Conservation (phyloP, 1,140 invertebrate genomes). For the Atta texana region DNA sequence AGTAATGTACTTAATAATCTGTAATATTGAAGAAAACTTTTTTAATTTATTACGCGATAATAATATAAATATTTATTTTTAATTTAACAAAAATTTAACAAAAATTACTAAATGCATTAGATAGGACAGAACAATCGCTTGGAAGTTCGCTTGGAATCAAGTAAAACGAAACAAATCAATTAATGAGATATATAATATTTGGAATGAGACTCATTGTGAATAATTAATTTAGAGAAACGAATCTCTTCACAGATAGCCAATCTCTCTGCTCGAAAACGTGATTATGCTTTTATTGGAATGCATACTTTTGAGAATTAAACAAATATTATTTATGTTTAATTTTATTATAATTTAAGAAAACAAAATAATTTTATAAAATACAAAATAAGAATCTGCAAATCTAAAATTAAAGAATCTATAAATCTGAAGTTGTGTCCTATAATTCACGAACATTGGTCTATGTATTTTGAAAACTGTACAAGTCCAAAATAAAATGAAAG, state of each 20-base stretch:
- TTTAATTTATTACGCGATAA: neutral
- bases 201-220: neutral
- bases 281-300: neutral
- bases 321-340: neutral
- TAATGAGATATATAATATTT: neutral
- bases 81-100: neutral
- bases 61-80: neutral
- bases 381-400: neutral
- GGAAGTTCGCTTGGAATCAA: neutral
- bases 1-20: neutral
- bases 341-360: neutral
- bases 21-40: neutral
- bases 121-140: neutral
- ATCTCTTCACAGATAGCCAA: neutral
- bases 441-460: neutral
- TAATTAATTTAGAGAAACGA: slow-evolving; percentile 7
- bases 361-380: neutral
- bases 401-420: neutral
- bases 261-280: neutral
- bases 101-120: neutral
- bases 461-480: neutral
- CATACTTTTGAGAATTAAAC: neutral
- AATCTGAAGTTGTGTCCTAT: neutral
- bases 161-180: neutral
- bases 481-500: slow-evolving; percentile 40